These are phyloP conservation scores for Acanthosepion esculentum DNA, from an alignment of 2,888 invertebrate species.

Conservation along the genomic window DNA sequence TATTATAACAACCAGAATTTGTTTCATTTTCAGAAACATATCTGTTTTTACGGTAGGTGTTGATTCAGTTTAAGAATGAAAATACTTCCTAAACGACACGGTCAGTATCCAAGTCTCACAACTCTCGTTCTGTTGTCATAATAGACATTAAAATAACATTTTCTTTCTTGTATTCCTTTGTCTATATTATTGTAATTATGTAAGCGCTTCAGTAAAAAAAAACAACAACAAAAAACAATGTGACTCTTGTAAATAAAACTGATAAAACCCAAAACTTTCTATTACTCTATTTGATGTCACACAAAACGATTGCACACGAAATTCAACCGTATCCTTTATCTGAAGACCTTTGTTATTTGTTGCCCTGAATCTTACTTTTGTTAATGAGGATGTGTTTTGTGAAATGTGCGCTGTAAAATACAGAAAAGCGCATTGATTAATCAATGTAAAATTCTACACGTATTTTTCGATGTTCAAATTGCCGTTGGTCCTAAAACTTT, in stretches of 20 bases:
- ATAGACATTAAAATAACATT: neutral
- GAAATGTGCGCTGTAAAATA: neutral
- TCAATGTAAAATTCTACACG: neutral
- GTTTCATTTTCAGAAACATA: neutral
- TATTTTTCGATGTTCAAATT: neutral
- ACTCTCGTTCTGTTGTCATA: neutral
- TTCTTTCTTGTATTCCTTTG: neutral
- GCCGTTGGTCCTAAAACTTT: neutral
- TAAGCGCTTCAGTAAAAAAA: neutral
- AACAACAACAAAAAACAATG: neutral
- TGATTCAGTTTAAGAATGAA: neutral
- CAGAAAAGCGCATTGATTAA: neutral
- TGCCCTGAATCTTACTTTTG: neutral
- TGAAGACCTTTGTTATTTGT: neutral
- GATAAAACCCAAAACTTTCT: neutral
- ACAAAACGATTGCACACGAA: conserved; percentile 9
- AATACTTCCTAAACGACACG: neutral
- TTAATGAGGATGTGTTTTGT: neutral
- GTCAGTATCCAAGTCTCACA: neutral
- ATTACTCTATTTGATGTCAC: neutral
- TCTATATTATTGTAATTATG: neutral
- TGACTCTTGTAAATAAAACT: neutral
- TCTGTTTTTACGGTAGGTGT: neutral
- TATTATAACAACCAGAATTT: neutral
- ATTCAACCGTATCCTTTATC: neutral